Percentiles rank a stretch among this genome's conserved stretches.
Conservation (phyloP, 2,888 invertebrate genomes). For the Andricus quercusramuli region DNA sequence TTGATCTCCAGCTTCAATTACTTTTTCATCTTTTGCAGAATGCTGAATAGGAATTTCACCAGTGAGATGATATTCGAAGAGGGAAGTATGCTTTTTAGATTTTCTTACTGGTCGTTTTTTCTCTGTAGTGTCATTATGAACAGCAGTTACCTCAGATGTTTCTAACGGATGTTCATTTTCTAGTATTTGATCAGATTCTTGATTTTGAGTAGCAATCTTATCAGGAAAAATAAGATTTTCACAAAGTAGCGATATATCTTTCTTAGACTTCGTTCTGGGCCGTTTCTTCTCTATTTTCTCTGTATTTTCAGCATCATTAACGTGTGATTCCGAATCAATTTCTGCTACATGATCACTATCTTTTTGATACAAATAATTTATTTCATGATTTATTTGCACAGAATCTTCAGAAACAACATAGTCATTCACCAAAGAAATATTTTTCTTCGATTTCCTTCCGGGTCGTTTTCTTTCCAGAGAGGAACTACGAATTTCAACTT, state of each 20-base stretch:
- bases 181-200: slow-evolving; percentile 7
- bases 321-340: background rate
- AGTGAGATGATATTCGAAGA: slow-evolving; percentile 55
- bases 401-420: slow-evolving; percentile 54
- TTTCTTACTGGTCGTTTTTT: slow-evolving; percentile 27
- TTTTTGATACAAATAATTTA: background rate
- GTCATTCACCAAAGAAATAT: slow-evolving; percentile 56
- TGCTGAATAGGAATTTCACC: slow-evolving; percentile 31
- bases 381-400: background rate
- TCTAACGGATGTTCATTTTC: background rate
- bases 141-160: background rate
- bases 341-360: background rate
- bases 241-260: slow-evolving; percentile 56
- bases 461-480: slow-evolving; percentile 46
- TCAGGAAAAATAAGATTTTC: slow-evolving; percentile 56
- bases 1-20: background rate
- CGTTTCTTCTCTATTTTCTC: slow-evolving; percentile 10
- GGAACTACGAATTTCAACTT: slow-evolving; percentile 10
- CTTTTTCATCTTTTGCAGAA: background rate
- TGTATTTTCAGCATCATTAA: background rate
- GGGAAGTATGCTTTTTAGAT: slow-evolving; percentile 57
- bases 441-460: slow-evolving; percentile 51
- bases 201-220: slow-evolving; percentile 41
- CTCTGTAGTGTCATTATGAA: slow-evolving; percentile 7
- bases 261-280: slow-evolving; percentile 47